phyloP scores from a whole-genome alignment of 2,113 vertebrate genomes.

The Bombycilla garrulus region DNA sequence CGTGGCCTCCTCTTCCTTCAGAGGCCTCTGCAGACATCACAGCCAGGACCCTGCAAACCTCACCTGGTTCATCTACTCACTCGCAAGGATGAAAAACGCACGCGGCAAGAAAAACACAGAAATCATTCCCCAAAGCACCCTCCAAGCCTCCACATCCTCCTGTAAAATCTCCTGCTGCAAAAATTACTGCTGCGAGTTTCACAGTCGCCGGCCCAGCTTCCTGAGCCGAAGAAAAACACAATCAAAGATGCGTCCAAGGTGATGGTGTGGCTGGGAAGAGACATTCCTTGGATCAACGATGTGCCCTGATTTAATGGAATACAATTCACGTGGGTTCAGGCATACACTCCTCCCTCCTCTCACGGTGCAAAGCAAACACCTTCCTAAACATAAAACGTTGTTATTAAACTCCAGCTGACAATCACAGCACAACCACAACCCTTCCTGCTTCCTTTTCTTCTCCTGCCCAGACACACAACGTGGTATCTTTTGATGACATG shows the following conservation, averaged over 20 bases:
- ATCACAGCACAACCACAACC: not conserved
- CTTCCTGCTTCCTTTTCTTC: not conserved
- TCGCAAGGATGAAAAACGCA: rapidly evolving
- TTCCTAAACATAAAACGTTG: not conserved
- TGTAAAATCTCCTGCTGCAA: not conserved
- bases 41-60: not conserved
- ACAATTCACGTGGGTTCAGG: not conserved
- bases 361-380: not conserved
- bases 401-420: not conserved
- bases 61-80: not conserved
- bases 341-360: not conserved
- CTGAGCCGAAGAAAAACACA: not conserved
- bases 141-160: rapidly evolving
- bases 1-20: rapidly evolving
- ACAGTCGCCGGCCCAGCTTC: not conserved
- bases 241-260: not conserved
- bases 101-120: rapidly evolving
- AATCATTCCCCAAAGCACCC: not conserved
- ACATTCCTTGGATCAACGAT: not conserved
- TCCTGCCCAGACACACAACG: not conserved
- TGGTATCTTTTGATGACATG: not conserved
- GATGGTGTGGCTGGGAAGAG: not conserved
- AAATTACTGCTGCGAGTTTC: not conserved
- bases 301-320: not conserved
- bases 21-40: not conserved